A percentile compares a stretch with the other conserved stretches of the same genome.
Evolutionary conservation across 2,113 vertebrate species (phyloP).

Genomic region (Symphodus melops): DNA sequence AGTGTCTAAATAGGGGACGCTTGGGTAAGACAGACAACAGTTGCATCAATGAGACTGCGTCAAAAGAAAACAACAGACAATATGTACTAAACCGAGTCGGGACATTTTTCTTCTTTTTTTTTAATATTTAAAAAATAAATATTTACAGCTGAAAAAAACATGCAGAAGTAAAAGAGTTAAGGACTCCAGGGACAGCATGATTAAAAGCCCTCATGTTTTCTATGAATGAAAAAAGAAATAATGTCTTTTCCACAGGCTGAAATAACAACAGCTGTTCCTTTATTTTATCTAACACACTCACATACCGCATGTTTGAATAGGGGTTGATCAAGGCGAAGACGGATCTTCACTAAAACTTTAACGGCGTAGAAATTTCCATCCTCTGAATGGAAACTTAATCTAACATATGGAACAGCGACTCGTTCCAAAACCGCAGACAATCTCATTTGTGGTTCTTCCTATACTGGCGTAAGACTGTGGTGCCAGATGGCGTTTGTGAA

Average conservation of each 20-base stretch:
- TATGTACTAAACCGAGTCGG: slow-evolving; percentile 15
- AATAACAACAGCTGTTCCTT: slow-evolving; percentile 13
- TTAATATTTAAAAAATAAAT: slow-evolving; percentile 3
- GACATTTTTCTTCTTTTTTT: background rate
- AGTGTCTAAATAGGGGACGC: slow-evolving; percentile 47
- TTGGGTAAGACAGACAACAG: slow-evolving; percentile 47
- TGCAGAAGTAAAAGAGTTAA: background rate
- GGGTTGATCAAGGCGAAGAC: slow-evolving; percentile 2
- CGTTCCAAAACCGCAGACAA: slow-evolving; percentile 12
- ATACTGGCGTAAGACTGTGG: slow-evolving; percentile 16
- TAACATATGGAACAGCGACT: background rate
- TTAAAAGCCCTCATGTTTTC: slow-evolving; percentile 28
- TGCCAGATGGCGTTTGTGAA: slow-evolving; percentile 58
- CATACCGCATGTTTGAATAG: background rate
- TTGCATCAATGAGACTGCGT: slow-evolving; percentile 36
- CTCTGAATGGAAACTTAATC: slow-evolving; percentile 8
- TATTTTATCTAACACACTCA: background rate
- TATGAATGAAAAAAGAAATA: background rate
- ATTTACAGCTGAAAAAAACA: background rate
- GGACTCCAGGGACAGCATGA: slow-evolving; percentile 13
- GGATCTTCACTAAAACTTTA: background rate
- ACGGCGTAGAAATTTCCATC: slow-evolving; percentile 9
- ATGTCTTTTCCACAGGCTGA: slow-evolving; percentile 3
- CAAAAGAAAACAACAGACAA: slow-evolving; percentile 40
- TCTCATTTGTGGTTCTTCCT: slow-evolving; percentile 20